A percentile compares a stretch with the other conserved stretches of the same genome.
These are phyloP conservation scores for Leptonema lineaticorne DNA, from an alignment of 1,140 invertebrate genomes.

Conservation along the genomic window DNA sequence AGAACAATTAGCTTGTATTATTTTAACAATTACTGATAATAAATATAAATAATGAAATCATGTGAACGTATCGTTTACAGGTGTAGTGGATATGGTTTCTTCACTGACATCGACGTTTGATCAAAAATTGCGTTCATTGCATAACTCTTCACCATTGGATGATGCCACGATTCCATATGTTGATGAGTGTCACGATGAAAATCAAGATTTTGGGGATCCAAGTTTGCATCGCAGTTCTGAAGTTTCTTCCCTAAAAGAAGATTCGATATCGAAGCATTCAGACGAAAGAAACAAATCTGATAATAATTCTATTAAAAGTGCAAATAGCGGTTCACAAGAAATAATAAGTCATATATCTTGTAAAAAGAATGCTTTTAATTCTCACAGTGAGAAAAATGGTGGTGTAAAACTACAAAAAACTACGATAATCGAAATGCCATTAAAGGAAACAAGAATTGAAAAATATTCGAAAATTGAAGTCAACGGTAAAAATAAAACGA, in stretches of 20 bases:
- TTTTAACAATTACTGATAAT: no score
- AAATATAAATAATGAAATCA: no score
- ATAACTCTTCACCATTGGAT: constrained; percentile 55
- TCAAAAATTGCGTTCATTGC: constrained; percentile 61
- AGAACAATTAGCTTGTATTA: no score
- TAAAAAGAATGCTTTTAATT: not conserved
- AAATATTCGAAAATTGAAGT: constrained; percentile 2
- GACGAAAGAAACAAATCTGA: constrained; percentile 34
- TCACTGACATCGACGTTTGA: constrained; percentile 69
- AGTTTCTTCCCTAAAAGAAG: constrained; percentile 11
- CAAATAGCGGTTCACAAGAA: constrained; percentile 9
- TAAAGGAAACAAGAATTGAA: constrained; percentile 3
- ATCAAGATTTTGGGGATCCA: constrained; percentile 44
- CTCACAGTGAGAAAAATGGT: not conserved
- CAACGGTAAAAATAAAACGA: constrained; percentile 20
- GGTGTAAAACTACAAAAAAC: not conserved
- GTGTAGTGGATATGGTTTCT: constrained; percentile 62
- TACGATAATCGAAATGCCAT: not conserved
- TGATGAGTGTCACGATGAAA: constrained; percentile 51
- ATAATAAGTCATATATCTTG: not conserved
- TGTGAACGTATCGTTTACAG: constrained; percentile 41
- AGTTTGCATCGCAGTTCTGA: constrained; percentile 37
- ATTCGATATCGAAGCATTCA: constrained; percentile 16
- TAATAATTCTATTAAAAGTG: constrained; percentile 25
- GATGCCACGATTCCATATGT: constrained; percentile 56